Conservation (phyloP, 2,113 vertebrate species). For the Rhabdomys dilectus region DNA sequence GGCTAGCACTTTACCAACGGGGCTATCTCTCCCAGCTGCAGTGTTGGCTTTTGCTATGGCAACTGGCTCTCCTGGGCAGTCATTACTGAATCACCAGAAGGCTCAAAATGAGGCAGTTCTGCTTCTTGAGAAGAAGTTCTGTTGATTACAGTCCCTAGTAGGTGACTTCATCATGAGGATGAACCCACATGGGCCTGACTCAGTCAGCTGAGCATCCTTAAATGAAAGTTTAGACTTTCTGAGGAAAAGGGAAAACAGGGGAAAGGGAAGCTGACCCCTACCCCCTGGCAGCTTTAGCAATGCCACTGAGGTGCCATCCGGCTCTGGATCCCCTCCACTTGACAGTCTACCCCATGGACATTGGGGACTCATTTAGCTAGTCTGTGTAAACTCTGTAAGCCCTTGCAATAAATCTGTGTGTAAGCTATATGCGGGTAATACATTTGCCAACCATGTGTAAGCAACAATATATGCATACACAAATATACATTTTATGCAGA, state of each 20-base stretch:
- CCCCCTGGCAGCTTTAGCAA: neutral
- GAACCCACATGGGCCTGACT: neutral
- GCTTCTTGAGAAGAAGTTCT: neutral
- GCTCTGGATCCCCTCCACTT: neutral
- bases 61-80: neutral
- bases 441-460: neutral
- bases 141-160: neutral
- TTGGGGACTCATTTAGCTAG: neutral
- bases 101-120: too few species aligned
- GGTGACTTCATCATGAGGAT: neutral
- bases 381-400: neutral
- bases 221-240: neutral
- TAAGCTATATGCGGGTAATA: neutral
- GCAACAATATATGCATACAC: neutral
- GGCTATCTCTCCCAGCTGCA: neutral
- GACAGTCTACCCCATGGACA: neutral
- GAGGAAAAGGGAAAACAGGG: neutral
- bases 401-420: neutral
- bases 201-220: neutral
- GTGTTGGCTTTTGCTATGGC: neutral
- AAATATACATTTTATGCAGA: neutral
- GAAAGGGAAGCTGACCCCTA: neutral
- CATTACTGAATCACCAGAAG: accelerated
- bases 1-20: too few species aligned
- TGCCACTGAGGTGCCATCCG: neutral